These are phyloP conservation scores for Gastrophryne carolinensis DNA, from an alignment of 2,797 vertebrate species.

Conservation along the genomic window DNA sequence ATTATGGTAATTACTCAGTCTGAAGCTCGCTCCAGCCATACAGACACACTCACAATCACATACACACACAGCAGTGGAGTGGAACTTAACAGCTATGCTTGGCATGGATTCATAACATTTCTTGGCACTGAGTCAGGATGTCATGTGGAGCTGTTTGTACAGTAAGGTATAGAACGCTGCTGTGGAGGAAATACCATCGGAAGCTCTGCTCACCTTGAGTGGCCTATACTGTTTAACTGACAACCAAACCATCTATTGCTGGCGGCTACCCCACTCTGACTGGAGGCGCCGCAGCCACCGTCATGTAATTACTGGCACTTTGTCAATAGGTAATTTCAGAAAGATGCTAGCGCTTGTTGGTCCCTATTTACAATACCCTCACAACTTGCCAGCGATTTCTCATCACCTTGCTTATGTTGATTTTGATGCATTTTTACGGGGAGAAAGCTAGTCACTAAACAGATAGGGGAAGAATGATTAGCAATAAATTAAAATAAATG, in stretches of 20 bases:
- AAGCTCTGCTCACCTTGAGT: constrained; percentile 57
- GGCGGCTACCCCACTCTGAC: constrained; percentile 62
- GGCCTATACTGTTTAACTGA: constrained; percentile 58
- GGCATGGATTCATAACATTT: constrained; percentile 67
- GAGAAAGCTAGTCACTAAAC: too few relatives aligned
- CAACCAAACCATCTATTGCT: constrained; percentile 45
- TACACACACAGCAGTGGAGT: constrained; percentile 66
- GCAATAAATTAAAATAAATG: too few relatives aligned
- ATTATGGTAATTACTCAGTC: constrained; percentile 79
- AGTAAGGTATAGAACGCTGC: constrained; percentile 61
- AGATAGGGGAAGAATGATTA: too few relatives aligned
- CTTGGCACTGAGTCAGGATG: constrained; percentile 64
- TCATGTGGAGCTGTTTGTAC: constrained; percentile 68
- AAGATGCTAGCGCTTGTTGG: constrained; percentile 11
- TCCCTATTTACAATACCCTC: not conserved
- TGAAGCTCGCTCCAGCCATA: constrained; percentile 78
- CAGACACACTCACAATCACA: constrained; percentile 65
- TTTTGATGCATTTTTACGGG: too few relatives aligned
- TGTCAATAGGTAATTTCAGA: constrained; percentile 16
- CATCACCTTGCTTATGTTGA: too few relatives aligned
- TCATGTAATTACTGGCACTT: constrained; percentile 40
- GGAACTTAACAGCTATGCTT: constrained; percentile 75
- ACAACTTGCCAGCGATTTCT: too few relatives aligned
- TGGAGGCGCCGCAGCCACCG: constrained; percentile 51
- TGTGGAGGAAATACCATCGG: constrained; percentile 65